Conservation (phyloP, 2,113 vertebrate genomes). For the Himantopus leucocephalus region DNA sequence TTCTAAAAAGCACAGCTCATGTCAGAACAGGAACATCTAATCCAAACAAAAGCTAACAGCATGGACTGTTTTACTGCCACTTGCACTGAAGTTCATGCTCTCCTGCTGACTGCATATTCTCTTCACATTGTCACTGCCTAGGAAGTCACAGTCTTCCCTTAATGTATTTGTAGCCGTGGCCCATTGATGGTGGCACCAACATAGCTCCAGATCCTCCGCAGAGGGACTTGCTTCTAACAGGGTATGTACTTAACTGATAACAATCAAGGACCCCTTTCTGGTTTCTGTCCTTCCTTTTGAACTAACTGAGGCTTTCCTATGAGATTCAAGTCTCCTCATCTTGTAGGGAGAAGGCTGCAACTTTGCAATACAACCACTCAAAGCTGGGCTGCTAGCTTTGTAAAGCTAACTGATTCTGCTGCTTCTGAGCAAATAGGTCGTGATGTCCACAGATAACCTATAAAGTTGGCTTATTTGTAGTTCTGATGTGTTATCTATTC, state of each 20-base stretch:
- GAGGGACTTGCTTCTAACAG: slow-evolving; percentile 94
- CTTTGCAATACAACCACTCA: neutral
- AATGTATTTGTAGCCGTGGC: slow-evolving; percentile 83
- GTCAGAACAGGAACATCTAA: slow-evolving; percentile 32
- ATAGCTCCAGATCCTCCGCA: slow-evolving; percentile 88
- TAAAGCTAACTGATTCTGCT: neutral
- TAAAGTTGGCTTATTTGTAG: neutral
- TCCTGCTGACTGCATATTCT: neutral
- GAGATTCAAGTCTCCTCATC: neutral
- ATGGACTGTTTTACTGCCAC: neutral
- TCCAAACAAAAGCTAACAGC: slow-evolving; percentile 22
- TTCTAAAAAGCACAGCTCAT: slow-evolving; percentile 12
- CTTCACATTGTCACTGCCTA: neutral
- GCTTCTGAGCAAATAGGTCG: neutral
- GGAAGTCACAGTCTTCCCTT: slow-evolving; percentile 10
- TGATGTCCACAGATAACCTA: neutral
- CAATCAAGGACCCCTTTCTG: neutral
- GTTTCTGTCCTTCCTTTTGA: neutral
- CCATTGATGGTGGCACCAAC: slow-evolving; percentile 89
- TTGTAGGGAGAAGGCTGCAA: neutral
- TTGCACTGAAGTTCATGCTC: slow-evolving; percentile 25
- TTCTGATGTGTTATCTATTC: neutral
- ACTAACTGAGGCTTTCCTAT: neutral
- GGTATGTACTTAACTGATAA: slow-evolving; percentile 74
- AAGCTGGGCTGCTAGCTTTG: neutral